Base-by-base conservation (phyloP, 2,797 vertebrate species). In the Ptychadena robeensis region DNA sequence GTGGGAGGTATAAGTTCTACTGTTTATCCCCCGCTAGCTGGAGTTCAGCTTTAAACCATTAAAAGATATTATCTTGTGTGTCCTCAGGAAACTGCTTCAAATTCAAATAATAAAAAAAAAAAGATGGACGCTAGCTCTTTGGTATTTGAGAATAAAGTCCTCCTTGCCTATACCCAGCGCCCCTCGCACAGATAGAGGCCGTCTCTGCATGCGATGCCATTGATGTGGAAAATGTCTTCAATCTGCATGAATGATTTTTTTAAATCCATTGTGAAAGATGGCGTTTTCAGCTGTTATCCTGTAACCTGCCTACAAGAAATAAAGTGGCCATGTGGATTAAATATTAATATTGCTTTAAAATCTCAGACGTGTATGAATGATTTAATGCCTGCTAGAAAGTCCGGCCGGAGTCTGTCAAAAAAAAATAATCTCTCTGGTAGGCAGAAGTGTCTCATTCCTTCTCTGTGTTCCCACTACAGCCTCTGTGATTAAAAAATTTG, bases 161-260 rank as follows among this genome's bases (percentile, higher is more conserved):
- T 27, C 3, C 22, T 53, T 53, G 22, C 48, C 2, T 53, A 53
- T 22, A 15, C 15, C 1, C 48, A 3, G 48, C 12, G 59, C 28
- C 59, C 10, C 9, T 28, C 3, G n/a, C 22, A 25, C 59, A 61
- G 11, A 61, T 3, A 27, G 4, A 28, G 27, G 25, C 59, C 4
- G 15, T 1, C 44, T 48, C 44, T 53, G 44, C 44, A 61, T 61
- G 59, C 27, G 28, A 27, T 61, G 59, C n/a, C 59, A 61, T 28
- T 8, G n/a, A 25, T 61, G 59, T 61, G 59, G 59, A 61, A 61
- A 61, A 61, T 61, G n/a, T 61, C 59, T 28, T 61, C 59, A 61
- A 61, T 25, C 59, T 61, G 59, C 59, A 61, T 61, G 59, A 61
- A 61, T 61, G 59, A 28, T 61, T 61, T 28, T 61, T 61, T 61